A percentile compares a stretch with the other conserved stretches of the same genome.
Evolutionary conservation across 2,797 vertebrate genomes (phyloP).

Genomic region (Phoxinus dragarum): DNA sequence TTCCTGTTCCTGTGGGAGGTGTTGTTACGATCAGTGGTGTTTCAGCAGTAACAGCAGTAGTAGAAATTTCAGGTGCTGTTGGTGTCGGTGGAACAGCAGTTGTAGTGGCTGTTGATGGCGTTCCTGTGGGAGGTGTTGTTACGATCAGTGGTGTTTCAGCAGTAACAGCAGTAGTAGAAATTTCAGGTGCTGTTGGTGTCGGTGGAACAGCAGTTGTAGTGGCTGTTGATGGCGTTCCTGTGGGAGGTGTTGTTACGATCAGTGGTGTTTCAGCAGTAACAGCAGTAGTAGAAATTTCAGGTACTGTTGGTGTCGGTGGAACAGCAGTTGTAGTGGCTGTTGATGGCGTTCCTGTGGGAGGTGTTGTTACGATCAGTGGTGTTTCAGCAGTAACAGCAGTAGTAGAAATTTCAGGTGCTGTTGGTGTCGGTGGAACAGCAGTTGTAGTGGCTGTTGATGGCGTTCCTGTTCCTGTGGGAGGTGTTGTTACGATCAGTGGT

Average conservation of each 20-base stretch:
- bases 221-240: not conserved
- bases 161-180: not conserved
- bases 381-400: not conserved
- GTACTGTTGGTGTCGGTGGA: not conserved
- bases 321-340: not conserved
- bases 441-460: not conserved
- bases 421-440: not conserved
- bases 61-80: not conserved
- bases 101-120: no score
- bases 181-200: accelerated
- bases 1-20: not conserved
- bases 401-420: not conserved
- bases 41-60: not conserved
- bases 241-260: accelerated
- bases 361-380: not conserved
- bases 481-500: not conserved
- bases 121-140: not conserved
- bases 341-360: not conserved
- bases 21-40: not conserved
- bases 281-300: not conserved
- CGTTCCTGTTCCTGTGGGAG: not conserved
- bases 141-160: not conserved
- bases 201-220: not conserved
- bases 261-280: not conserved
- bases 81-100: no score